Evolutionary conservation across 2,797 vertebrate genomes (phyloP).

Genomic region (Hapalemur alaotrensis): DNA sequence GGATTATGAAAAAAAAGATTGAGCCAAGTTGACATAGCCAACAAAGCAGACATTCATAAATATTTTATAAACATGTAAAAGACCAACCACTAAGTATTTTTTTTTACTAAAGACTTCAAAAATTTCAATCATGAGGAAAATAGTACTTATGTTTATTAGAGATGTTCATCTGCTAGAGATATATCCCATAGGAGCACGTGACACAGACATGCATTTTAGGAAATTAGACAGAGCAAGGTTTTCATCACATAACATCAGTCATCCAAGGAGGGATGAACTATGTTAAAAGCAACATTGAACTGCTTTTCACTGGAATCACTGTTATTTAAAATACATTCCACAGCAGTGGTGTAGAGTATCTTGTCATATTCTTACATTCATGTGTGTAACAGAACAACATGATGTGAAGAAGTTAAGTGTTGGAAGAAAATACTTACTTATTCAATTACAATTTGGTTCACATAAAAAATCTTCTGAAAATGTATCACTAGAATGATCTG

Average conservation of each 20-base stretch:
- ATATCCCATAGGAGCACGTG: background rate
- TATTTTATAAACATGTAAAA: background rate
- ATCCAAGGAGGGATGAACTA: background rate
- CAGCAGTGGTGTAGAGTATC: background rate
- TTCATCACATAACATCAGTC: background rate
- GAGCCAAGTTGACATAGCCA: constrained; percentile 19
- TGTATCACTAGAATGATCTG: background rate
- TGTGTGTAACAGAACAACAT: background rate
- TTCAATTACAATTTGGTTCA: background rate
- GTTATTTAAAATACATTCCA: background rate
- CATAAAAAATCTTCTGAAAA: background rate
- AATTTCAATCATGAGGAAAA: background rate
- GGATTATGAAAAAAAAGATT: background rate
- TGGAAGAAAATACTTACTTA: background rate
- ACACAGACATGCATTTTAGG: background rate
- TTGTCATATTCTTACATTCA: background rate
- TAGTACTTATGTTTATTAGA: background rate
- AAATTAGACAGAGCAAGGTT: background rate
- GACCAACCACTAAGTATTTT: background rate
- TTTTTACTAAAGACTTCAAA: background rate
- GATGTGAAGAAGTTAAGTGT: background rate
- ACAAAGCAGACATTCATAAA: background rate
- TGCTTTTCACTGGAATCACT: background rate
- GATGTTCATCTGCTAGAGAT: background rate
- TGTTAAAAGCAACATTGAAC: background rate